A percentile compares a stretch with the other conserved stretches of the same genome.
Evolutionary conservation across 2,888 invertebrate genomes (phyloP).

Genomic region (Zelleria hepariella): DNA sequence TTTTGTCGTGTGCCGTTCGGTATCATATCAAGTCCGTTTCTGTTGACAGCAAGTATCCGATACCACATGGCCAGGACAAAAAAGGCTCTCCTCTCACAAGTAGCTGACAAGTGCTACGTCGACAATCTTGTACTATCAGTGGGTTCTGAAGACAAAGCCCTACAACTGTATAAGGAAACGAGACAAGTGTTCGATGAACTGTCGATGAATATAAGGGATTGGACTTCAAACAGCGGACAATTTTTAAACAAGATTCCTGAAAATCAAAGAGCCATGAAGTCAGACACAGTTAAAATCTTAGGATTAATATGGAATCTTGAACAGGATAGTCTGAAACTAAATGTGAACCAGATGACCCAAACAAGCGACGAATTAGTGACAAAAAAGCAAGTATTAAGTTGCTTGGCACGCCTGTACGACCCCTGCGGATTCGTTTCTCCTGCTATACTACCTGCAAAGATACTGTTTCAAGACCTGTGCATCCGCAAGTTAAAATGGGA

Average conservation of each 20-base stretch:
- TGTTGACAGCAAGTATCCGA: conserved; percentile 13
- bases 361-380: no score
- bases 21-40: conserved; percentile 15
- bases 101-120: neutral
- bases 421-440: conserved; percentile 8
- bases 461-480: conserved; percentile 7
- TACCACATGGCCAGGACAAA: conserved; percentile 4
- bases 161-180: neutral
- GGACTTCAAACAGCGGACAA: conserved; percentile 1
- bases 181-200: neutral
- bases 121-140: neutral
- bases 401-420: conserved; percentile 8
- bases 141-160: neutral
- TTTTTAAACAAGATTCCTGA: neutral
- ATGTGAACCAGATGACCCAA: neutral
- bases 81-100: neutral
- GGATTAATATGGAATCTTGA: conserved; percentile 5
- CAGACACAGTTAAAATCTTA: neutral
- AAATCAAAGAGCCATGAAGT: neutral
- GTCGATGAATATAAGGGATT: neutral
- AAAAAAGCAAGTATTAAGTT: conserved; percentile 4
- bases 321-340: conserved; percentile 8
- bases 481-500: conserved; percentile 9
- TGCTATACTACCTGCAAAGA: conserved; percentile 5
- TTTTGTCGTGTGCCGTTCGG: conserved; percentile 16